Conservation (phyloP, 2,888 invertebrate species). For the Diplolepis rosae region DNA sequence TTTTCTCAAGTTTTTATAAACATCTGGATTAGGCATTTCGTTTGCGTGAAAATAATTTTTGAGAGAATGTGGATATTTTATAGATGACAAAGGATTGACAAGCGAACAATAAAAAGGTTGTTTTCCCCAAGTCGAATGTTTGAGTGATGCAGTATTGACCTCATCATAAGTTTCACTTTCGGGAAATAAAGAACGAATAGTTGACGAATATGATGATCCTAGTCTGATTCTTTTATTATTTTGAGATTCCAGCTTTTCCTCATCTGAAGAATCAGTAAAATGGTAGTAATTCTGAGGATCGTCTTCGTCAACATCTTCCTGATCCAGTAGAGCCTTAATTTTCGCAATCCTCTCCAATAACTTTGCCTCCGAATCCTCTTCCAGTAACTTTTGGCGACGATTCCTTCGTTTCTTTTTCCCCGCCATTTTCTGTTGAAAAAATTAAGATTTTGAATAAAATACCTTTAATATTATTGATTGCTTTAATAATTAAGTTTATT, state of each 20-base stretch:
- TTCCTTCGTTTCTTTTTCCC: neutral
- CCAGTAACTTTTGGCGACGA: neutral
- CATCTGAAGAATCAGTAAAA: neutral
- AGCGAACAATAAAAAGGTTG: neutral
- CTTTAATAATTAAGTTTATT: too few species aligned
- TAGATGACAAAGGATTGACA: neutral
- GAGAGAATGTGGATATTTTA: neutral
- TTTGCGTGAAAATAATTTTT: neutral
- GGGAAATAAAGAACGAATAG: neutral
- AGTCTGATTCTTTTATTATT: neutral
- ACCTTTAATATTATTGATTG: neutral
- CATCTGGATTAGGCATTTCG: neutral
- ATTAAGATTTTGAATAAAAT: neutral
- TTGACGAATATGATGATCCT: neutral
- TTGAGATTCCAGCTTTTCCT: neutral
- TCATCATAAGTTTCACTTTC: neutral
- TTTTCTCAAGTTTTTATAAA: neutral
- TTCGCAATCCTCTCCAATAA: neutral
- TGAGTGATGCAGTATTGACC: neutral
- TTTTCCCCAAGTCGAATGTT: neutral
- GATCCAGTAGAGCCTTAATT: neutral
- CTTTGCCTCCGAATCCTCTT: neutral
- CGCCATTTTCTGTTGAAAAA: conserved; percentile 17
- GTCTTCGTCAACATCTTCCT: neutral
- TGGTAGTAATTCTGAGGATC: neutral